Percentiles rank a stretch among this genome's conserved stretches.
phyloP scores from a whole-genome alignment of 2,888 invertebrate genomes.

The Acronicta alni region DNA sequence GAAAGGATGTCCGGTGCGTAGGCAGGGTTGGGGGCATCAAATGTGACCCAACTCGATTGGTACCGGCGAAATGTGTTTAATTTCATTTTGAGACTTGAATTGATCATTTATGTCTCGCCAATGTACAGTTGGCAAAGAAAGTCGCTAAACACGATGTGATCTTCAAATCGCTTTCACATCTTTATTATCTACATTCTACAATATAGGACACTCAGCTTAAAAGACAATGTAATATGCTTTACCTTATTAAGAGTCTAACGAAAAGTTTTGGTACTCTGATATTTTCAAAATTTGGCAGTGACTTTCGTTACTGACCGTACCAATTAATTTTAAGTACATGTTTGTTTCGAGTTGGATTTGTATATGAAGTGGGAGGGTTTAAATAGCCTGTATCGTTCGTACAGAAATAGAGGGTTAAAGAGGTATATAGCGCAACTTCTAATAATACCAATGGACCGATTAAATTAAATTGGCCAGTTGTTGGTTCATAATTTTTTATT shows the following conservation, averaged over 20 bases:
- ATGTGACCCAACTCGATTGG: conserved; percentile 39
- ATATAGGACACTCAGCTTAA: too few species aligned
- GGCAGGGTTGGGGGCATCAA: conserved; percentile 42
- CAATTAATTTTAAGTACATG: conserved; percentile 6
- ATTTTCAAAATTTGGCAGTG: background rate
- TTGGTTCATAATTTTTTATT: too few species aligned
- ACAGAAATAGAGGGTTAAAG: conserved; percentile 27
- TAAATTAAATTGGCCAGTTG: conserved; percentile 29
- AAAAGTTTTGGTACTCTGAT: too few species aligned
- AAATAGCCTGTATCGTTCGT: conserved; percentile 24
- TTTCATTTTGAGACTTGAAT: conserved; percentile 33
- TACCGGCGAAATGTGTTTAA: conserved; percentile 30
- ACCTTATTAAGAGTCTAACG: too few species aligned
- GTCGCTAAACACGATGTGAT: too few species aligned
- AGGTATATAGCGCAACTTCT: conserved; percentile 15
- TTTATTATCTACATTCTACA: too few species aligned
- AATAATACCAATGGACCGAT: conserved; percentile 26
- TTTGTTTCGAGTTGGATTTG: conserved; percentile 5
- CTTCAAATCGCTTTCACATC: too few species aligned
- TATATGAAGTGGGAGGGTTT: conserved; percentile 3
- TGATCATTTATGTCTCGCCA: background rate
- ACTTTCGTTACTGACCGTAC: background rate
- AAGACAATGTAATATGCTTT: too few species aligned
- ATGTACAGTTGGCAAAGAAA: too few species aligned
- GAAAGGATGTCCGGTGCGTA: conserved; percentile 30